phyloP scores from a whole-genome alignment of 2,888 invertebrate genomes.

The Plebejus argus region DNA sequence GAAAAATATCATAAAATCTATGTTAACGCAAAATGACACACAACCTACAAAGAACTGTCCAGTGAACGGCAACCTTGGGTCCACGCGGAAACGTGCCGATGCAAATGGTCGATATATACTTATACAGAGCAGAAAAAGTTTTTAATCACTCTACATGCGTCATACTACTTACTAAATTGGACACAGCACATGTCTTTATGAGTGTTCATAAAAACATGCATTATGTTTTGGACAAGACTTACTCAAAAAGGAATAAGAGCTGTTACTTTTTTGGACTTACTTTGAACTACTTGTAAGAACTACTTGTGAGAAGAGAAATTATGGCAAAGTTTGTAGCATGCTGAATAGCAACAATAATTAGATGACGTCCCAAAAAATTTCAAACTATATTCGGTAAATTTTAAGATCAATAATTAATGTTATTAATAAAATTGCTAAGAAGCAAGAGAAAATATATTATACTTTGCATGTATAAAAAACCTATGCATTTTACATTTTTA shows the following conservation, averaged over 20 bases:
- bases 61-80: constrained; percentile 36
- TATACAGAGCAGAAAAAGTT: constrained; percentile 9
- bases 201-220: background rate
- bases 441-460: too few relatives aligned
- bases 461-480: too few relatives aligned
- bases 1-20: background rate
- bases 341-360: too few relatives aligned
- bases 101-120: constrained; percentile 7
- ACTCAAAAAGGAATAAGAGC: background rate
- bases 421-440: too few relatives aligned
- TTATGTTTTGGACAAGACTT: background rate
- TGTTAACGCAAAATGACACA: background rate
- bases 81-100: constrained; percentile 36
- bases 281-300: too few relatives aligned
- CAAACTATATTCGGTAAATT: too few relatives aligned
- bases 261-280: background rate
- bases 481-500: too few relatives aligned
- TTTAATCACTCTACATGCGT: background rate
- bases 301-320: too few relatives aligned
- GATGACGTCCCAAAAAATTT: too few relatives aligned
- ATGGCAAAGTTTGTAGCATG: too few relatives aligned
- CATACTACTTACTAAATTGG: background rate
- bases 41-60: constrained; percentile 27
- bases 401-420: too few relatives aligned
- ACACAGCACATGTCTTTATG: background rate